phyloP scores from a whole-genome alignment of 2,888 invertebrate genomes.

The Drosophila subsilvestris region DNA sequence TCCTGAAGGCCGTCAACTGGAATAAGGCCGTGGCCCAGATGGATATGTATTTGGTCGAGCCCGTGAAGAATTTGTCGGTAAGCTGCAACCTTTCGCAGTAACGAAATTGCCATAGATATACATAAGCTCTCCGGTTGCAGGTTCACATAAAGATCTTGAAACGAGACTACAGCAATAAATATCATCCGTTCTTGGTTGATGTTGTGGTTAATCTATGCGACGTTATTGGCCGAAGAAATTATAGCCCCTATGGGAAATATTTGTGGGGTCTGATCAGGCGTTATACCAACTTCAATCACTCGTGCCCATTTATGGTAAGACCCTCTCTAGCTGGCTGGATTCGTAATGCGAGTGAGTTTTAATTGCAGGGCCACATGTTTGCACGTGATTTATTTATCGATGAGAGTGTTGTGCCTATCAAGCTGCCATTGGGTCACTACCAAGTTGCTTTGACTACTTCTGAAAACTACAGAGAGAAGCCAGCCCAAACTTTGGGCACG shows the following conservation, averaged over 20 bases:
- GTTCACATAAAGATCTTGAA: constrained; percentile 13
- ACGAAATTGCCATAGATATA: neutral
- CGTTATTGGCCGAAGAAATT: constrained; percentile 7
- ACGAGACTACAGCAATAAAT: constrained; percentile 19
- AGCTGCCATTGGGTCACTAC: constrained; percentile 11
- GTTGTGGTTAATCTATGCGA: constrained; percentile 18
- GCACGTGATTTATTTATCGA: constrained; percentile 10
- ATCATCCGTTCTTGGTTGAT: constrained; percentile 21
- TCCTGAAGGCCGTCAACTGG: constrained; percentile 21
- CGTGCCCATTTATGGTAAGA: constrained; percentile 22
- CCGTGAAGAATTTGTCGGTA: constrained; percentile 15
- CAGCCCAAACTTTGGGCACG: neutral
- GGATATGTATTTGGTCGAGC: constrained; percentile 6
- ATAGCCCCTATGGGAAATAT: constrained; percentile 7
- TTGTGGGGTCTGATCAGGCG: constrained; percentile 1
- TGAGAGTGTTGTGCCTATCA: neutral
- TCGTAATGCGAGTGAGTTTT: neutral
- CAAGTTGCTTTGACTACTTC: neutral
- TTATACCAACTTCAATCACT: constrained; percentile 20
- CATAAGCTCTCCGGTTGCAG: neutral
- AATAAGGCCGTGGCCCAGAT: constrained; percentile 13
- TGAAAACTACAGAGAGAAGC: constrained; percentile 9
- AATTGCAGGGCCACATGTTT: constrained; percentile 17
- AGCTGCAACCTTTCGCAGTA: neutral
- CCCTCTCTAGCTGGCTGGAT: neutral